Evolutionary conservation across 2,113 vertebrate genomes (phyloP).

Genomic region (Trogon melanurus): DNA sequence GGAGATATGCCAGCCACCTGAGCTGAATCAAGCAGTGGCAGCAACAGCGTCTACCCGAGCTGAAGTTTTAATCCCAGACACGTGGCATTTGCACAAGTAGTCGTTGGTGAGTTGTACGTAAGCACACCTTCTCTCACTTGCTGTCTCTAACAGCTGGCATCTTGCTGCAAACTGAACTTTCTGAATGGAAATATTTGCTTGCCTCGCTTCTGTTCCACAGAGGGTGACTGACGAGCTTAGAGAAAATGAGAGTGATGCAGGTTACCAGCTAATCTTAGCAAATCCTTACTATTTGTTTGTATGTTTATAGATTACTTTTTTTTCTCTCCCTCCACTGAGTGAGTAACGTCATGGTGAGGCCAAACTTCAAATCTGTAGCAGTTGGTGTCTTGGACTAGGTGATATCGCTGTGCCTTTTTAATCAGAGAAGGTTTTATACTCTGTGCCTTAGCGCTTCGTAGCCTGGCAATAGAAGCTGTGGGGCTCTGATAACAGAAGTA

Average conservation of each 20-base stretch:
- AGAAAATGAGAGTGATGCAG: background rate
- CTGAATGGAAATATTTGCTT: background rate
- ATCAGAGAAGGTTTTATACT: conserved; percentile 5
- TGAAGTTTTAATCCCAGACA: background rate
- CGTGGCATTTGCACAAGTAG: background rate
- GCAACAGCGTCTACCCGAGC: background rate
- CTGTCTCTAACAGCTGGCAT: background rate
- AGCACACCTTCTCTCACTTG: background rate
- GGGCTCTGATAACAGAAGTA: conserved; percentile 10
- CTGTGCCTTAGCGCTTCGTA: background rate
- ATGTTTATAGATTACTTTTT: background rate
- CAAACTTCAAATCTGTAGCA: background rate
- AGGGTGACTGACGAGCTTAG: background rate
- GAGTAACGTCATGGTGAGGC: background rate
- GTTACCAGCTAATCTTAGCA: background rate
- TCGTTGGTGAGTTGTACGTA: background rate
- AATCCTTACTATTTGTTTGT: background rate
- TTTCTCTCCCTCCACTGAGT: background rate
- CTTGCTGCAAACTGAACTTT: background rate
- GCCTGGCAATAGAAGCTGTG: background rate
- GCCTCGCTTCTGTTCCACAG: background rate
- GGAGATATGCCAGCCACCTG: conserved; percentile 10
- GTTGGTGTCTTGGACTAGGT: background rate
- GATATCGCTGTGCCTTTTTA: background rate
- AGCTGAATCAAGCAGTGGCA: background rate